Base-by-base conservation (phyloP, 1,140 invertebrate species). In the Trachymyrmex cornetzi region DNA sequence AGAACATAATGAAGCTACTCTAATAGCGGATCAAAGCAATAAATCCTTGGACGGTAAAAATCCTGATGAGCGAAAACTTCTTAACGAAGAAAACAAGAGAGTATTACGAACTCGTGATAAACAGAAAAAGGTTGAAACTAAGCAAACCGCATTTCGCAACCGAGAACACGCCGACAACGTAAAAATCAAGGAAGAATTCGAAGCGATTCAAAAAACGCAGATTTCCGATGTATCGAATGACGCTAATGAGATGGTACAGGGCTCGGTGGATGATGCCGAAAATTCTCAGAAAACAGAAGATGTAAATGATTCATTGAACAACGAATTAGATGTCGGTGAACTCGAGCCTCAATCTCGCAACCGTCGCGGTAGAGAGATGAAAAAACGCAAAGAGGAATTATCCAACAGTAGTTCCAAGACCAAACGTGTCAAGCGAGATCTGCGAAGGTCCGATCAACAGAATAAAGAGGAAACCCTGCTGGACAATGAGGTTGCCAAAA, bases 381-480 rank as follows among this genome's bases (percentile, higher is more conserved):
- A 95, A 67, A 93, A 91, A 79, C 92, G 93, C 6, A 93, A 92
- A 16, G 93, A 94, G 0, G 93, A 94, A 1, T 88, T 53, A 19
- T 53, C 69, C 38, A 44, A 22, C 67, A 34, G 19, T 88, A 34
- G 19, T 88, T 87, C 85, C 0, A 95, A 94, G 57, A 87, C 89
- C 4, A 92, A 94, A 27, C 90, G 93, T 0, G 88, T 91, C 3
- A 94, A 93, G 30, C 92, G 94, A 3, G 94, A 95, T 2, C 1
- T 87, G 0, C 93, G 93, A 53, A 94, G 92, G 59, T 88, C 85
- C 0, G 93, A 95, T n/a, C 94, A 94, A 19, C 94, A 95, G 50
- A 94, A 94, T 48, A 95, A 95, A 44, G 95, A 95, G n/a, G 95
- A 95, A 61, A 95, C 94, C 0, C 14, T 95, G 12, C 50, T 95